These are phyloP conservation scores for Lutraria rhynchaena DNA, from an alignment of 1,140 invertebrate genomes.

Conservation along the genomic window DNA sequence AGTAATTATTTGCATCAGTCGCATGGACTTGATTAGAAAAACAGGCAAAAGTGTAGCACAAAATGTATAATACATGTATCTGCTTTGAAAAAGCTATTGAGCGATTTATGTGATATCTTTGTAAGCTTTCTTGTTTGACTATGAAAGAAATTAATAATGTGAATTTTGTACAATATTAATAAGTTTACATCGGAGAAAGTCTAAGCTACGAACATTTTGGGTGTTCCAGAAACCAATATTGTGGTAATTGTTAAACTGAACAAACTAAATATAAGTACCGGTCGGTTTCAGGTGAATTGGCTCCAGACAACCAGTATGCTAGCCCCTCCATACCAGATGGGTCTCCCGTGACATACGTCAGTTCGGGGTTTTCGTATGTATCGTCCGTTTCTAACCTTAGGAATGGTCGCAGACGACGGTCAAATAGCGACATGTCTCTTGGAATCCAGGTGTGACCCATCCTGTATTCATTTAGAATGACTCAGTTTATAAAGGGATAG, in stretches of 20 bases:
- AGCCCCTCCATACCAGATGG: slow-evolving; percentile 25
- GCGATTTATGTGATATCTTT: no score
- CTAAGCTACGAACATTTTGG: not conserved
- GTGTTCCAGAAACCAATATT: not conserved
- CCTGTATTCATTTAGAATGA: no score
- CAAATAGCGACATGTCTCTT: slow-evolving; percentile 18
- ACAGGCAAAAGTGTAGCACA: no score
- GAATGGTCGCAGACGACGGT: not conserved
- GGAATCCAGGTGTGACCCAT: slow-evolving; percentile 42
- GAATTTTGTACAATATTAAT: not conserved
- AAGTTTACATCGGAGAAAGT: not conserved
- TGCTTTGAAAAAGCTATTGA: no score
- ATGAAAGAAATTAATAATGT: not conserved
- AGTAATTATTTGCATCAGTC: no score
- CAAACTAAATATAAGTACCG: no score
- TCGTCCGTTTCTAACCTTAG: slow-evolving; percentile 13
- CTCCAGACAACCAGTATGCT: slow-evolving; percentile 28
- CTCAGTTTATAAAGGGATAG: no score
- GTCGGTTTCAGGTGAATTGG: slow-evolving; percentile 34
- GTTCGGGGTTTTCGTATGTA: not conserved
- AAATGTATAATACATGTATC: no score
- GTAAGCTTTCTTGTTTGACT: not conserved
- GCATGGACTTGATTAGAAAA: no score
- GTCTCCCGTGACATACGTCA: slow-evolving; percentile 8
- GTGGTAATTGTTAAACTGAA: not conserved